phyloP scores from a whole-genome alignment of 2,113 vertebrate species.

The Ophthalmolycus amberensis region DNA sequence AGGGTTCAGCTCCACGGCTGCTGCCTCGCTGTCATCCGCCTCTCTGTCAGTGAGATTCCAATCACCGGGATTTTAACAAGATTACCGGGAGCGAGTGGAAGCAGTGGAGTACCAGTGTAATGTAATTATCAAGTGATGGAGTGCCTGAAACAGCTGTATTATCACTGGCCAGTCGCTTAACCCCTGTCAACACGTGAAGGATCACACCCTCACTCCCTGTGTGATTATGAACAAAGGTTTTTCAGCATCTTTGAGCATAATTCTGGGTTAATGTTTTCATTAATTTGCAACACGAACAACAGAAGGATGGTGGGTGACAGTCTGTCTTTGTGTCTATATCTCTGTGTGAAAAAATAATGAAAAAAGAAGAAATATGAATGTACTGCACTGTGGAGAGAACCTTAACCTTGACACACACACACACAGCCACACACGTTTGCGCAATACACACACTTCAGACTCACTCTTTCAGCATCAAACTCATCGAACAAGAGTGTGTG shows the following conservation, averaged over 20 bases:
- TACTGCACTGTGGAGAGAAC: neutral
- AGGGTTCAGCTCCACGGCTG: conserved; percentile 33
- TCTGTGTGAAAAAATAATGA: neutral
- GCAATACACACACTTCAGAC: neutral
- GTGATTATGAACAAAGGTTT: conserved; percentile 27
- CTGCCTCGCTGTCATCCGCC: conserved; percentile 60
- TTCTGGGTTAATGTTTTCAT: neutral
- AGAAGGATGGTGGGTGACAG: neutral
- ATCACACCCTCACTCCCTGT: conserved; percentile 43
- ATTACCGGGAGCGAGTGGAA: conserved; percentile 77
- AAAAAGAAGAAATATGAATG: neutral
- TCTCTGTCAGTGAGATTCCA: conserved; percentile 75
- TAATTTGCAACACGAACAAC: neutral
- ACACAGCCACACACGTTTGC: neutral
- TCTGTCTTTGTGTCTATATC: neutral
- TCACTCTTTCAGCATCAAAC: conserved; percentile 39
- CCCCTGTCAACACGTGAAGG: conserved; percentile 76
- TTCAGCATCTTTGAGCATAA: neutral
- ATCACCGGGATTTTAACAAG: conserved; percentile 79
- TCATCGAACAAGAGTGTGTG: neutral
- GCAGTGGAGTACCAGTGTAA: conserved; percentile 78
- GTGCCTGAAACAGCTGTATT: conserved; percentile 77
- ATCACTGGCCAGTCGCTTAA: conserved; percentile 81
- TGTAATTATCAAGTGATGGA: conserved; percentile 82
- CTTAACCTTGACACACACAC: conserved; percentile 17